Percentiles rank a stretch among this genome's conserved stretches.
Evolutionary conservation across 1,140 invertebrate genomes (phyloP).

Genomic region (Eupeodes corollae): DNA sequence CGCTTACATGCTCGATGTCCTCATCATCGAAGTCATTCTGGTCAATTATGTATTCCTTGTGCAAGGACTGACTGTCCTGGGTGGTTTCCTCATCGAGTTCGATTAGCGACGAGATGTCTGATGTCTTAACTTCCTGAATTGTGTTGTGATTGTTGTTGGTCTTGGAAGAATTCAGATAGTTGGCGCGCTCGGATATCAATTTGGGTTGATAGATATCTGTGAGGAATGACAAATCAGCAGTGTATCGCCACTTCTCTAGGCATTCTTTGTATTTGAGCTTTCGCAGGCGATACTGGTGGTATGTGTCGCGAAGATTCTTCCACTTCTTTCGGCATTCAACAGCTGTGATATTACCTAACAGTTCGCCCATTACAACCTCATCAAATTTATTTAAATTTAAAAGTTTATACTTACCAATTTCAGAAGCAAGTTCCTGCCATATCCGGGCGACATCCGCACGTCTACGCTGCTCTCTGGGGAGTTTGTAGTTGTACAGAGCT

Average conservation of each 20-base stretch:
- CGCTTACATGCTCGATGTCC: no score
- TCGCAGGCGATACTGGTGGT: constrained; percentile 33
- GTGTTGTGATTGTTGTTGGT: no score
- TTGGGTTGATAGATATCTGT: constrained; percentile 33
- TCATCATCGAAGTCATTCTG: no score
- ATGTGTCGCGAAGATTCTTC: constrained; percentile 33
- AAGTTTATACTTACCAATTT: constrained; percentile 33
- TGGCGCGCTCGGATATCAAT: constrained; percentile 23
- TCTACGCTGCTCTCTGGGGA: constrained; percentile 27
- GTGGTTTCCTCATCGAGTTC: no score
- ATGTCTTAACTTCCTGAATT: no score
- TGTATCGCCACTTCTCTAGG: constrained; percentile 32
- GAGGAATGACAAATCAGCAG: constrained; percentile 29
- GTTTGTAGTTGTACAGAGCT: constrained; percentile 32
- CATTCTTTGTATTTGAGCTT: constrained; percentile 29
- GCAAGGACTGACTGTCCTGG: no score
- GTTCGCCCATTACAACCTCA: no score
- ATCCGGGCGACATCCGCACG: constrained; percentile 28
- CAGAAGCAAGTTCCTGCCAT: constrained; percentile 27
- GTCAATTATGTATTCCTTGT: no score
- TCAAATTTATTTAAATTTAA: no score
- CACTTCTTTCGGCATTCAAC: constrained; percentile 31
- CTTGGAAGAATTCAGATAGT: no score
- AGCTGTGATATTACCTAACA: constrained; percentile 9
- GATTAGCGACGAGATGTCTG: no score